A percentile compares a stretch with the other conserved stretches of the same genome.
Evolutionary conservation across 2,113 vertebrate species (phyloP).

Genomic region (Lampris megalopsis): DNA sequence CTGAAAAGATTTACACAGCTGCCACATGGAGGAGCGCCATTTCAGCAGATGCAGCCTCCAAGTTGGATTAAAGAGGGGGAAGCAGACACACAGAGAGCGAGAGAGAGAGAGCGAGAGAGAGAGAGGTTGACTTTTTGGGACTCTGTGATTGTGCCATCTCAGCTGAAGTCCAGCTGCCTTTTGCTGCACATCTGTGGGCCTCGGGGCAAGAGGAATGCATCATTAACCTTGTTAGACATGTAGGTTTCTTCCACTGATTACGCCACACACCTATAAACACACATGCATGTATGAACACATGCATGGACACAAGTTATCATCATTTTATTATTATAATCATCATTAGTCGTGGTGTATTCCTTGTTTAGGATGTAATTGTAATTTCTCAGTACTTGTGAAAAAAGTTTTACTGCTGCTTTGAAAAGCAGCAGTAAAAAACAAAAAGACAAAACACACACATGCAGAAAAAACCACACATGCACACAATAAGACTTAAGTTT

Average conservation of each 20-base stretch:
- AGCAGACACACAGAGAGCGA: not conserved
- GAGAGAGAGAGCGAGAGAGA: conserved; percentile 17
- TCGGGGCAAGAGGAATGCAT: conserved; percentile 55
- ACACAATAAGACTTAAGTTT: conserved; percentile 10
- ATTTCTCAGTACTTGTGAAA: too few species aligned
- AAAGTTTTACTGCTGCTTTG: too few species aligned
- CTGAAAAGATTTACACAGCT: conserved; percentile 39
- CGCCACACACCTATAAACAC: conserved; percentile 23
- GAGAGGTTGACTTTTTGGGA: conserved; percentile 50
- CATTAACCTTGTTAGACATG: conserved; percentile 51
- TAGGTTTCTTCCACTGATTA: conserved; percentile 26
- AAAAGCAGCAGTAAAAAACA: too few species aligned
- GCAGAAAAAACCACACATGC: not conserved
- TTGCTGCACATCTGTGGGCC: conserved; percentile 68
- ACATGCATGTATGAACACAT: conserved; percentile 2
- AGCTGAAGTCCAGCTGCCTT: conserved; percentile 70
- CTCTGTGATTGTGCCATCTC: conserved; percentile 70
- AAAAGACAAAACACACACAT: not conserved
- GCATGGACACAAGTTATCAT: not conserved
- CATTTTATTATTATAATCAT: too few species aligned
- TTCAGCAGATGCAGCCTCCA: conserved; percentile 27
- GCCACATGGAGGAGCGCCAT: conserved; percentile 11
- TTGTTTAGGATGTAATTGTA: too few species aligned
- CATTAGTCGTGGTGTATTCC: too few species aligned
- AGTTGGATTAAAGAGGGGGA: conserved; percentile 51